Conservation (phyloP, 2,113 vertebrate genomes). For the Pterocles gutturalis region DNA sequence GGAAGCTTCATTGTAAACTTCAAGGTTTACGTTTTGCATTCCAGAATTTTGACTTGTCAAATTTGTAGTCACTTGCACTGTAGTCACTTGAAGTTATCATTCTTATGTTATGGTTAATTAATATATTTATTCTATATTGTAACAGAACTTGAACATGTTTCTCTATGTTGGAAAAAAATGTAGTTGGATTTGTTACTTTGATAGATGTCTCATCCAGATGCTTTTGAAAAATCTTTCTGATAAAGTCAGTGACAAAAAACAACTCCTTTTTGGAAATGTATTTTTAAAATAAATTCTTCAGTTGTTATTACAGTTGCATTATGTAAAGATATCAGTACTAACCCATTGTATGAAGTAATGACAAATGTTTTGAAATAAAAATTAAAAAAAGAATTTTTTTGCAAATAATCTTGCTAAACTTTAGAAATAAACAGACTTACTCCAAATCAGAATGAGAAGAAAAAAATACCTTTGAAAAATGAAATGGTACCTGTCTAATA, state of each 20-base stretch:
- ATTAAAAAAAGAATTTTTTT: neutral
- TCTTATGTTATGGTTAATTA: neutral
- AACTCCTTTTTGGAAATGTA: neutral
- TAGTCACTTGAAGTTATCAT: neutral
- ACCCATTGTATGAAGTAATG: neutral
- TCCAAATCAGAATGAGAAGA: neutral
- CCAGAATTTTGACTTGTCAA: neutral
- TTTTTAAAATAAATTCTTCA: neutral
- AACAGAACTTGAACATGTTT: neutral
- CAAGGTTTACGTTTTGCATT: neutral
- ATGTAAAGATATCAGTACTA: neutral
- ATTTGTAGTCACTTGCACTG: neutral
- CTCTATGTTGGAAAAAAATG: neutral
- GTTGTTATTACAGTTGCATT: neutral
- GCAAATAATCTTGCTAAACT: neutral
- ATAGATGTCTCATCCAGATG: neutral
- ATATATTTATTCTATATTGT: neutral
- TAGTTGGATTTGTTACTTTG: neutral
- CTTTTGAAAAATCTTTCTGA: neutral
- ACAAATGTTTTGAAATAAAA: neutral
- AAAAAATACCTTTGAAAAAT: neutral
- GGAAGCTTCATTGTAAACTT: neutral
- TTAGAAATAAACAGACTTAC: neutral
- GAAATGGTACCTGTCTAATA: neutral
- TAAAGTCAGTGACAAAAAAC: neutral